phyloP scores from a whole-genome alignment of 2,888 invertebrate genomes.

The Diarsia mendica region DNA sequence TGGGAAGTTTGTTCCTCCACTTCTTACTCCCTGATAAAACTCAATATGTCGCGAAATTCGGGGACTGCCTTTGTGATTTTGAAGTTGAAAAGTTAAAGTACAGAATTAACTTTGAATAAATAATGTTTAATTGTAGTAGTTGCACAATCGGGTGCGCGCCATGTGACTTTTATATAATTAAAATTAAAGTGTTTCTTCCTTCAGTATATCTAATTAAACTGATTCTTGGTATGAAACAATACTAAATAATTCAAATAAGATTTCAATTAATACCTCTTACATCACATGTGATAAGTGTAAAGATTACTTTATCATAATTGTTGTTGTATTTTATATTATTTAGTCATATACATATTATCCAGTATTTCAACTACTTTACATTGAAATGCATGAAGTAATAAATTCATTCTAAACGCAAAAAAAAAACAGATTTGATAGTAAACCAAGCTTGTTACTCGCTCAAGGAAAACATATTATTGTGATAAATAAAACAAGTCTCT shows the following conservation, averaged over 20 bases:
- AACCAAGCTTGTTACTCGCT: constrained; percentile 6
- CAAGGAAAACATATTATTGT: constrained; percentile 23
- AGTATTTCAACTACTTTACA: not conserved
- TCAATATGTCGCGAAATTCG: not conserved
- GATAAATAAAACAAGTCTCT: constrained; percentile 20
- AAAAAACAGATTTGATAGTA: not conserved
- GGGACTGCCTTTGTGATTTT: not conserved
- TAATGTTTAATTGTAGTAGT: not conserved
- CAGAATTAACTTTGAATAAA: too few relatives aligned
- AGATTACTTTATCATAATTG: too few relatives aligned
- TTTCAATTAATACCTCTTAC: not conserved
- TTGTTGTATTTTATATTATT: too few relatives aligned
- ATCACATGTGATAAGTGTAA: not conserved
- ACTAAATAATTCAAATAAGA: too few relatives aligned
- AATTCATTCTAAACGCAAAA: not conserved
- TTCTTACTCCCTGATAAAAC: not conserved
- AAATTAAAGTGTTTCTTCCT: not conserved
- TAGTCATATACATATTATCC: too few relatives aligned
- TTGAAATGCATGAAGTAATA: not conserved
- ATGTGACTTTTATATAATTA: not conserved
- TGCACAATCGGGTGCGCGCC: not conserved
- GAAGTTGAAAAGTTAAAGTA: too few relatives aligned
- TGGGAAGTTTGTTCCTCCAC: not conserved
- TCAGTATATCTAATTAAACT: not conserved
- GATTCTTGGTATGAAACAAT: not conserved